Evolutionary conservation across 2,888 invertebrate species (phyloP).

Genomic region (Microchrysa polita): DNA sequence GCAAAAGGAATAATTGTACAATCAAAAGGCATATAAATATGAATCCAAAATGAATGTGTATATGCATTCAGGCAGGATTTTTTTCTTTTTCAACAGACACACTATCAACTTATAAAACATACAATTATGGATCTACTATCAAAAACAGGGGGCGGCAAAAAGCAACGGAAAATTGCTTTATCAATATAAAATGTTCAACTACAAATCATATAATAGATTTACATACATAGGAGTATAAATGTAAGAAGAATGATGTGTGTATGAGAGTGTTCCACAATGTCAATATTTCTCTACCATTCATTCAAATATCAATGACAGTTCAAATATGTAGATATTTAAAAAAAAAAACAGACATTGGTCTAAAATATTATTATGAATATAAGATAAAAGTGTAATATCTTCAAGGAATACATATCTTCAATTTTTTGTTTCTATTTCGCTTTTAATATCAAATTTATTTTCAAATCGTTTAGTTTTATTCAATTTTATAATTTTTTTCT

Average conservation of each 20-base stretch:
- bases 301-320: conserved; percentile 8
- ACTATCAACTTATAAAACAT: no score
- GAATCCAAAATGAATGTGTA: no score
- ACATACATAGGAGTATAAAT: background rate
- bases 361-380: conserved; percentile 17
- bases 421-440: background rate
- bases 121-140: no score
- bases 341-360: background rate
- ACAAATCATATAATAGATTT: conserved; percentile 27
- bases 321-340: background rate
- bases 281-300: conserved; percentile 32
- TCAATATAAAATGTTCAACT: conserved; percentile 6
- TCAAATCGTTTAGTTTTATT: background rate
- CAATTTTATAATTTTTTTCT: background rate
- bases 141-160: no score
- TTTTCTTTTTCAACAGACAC: no score
- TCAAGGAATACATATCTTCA: background rate
- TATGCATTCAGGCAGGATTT: no score
- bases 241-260: background rate
- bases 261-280: conserved; percentile 19
- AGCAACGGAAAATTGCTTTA: conserved; percentile 16
- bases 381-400: conserved; percentile 16
- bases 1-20: no score
- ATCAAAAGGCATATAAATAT: no score
- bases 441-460: conserved; percentile 17